Base-by-base conservation (phyloP, 53 echinoderm and acorn worm species). In the Arbacia lixula region DNA sequence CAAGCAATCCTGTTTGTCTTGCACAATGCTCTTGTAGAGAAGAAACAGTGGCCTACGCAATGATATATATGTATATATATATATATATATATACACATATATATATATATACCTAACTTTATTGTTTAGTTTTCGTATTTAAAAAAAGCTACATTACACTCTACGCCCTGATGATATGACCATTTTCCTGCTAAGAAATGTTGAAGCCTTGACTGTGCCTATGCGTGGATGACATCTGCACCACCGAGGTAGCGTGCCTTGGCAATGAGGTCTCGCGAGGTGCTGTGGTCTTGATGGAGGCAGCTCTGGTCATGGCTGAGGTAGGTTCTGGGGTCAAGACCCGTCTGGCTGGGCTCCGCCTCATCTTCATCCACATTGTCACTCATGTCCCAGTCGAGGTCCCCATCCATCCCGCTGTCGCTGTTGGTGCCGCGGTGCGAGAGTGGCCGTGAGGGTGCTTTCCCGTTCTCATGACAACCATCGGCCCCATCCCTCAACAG, bases 351-450 rank as follows among this genome's bases (percentile, higher is more conserved):
- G 12, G 62, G 65, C 12, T 39, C 90, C 27, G 62, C 88, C 5
- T 84, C 85, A 64, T 81, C 85, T 1, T 66, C 61, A 31, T 86
- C 92, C n/a, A n/a, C n/a, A n/a, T n/a, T n/a, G n/a, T 90, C 73
- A 29, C 74, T 34, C 38, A 67, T 29, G 1, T 77, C 52, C 68
- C 85, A 82, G 28, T 92, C 92, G 14, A 86, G 53, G 67, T 88
- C 92, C 35, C 88, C 88, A 20, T 88, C 81, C 83, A 92, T 71
- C 20, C 92, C 92, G 51, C 88, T 88, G 72, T 92, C 92, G n/a
- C 92, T 88, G 52, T 87, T 88, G 28, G 92, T 92, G 73, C 92
- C 91, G 10, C 77, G 53, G 14, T 84, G 71, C 39, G 88, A 85
- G 27, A 72, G 72, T 36, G 88, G 88, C 49, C 60, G 92, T 3